phyloP scores from a whole-genome alignment of 2,888 invertebrate species.

The Polymixis lichenea region DNA sequence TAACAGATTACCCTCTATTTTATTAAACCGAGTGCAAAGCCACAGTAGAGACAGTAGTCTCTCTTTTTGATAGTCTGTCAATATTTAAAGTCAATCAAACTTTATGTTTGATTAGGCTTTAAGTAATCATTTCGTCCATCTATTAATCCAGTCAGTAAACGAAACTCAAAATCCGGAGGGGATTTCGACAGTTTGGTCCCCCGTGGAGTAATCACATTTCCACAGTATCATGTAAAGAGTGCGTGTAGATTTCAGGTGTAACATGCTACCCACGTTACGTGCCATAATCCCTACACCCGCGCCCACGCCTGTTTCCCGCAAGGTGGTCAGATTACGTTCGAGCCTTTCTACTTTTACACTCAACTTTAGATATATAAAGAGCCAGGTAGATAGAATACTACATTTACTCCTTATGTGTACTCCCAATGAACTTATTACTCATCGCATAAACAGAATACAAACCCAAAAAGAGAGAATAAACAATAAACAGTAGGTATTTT shows the following conservation, averaged over 20 bases:
- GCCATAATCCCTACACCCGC: not conserved
- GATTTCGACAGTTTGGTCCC: not conserved
- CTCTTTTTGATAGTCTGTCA: not conserved
- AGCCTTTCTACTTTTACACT: not conserved
- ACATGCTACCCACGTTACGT: constrained; percentile 4
- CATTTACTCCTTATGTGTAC: not conserved
- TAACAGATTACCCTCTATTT: not conserved
- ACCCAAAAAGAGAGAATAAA: not conserved
- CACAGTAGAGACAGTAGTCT: not conserved
- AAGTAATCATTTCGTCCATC: not conserved
- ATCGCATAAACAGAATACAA: not conserved
- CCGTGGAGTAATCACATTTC: not conserved
- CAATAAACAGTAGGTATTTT: not conserved
- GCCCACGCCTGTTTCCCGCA: not conserved
- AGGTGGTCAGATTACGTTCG: not conserved
- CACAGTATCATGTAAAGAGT: not conserved
- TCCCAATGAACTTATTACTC: not conserved
- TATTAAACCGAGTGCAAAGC: not conserved
- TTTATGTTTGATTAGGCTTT: not conserved
- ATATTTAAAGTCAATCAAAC: not conserved
- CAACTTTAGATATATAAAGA: not conserved
- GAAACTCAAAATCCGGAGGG: too few species aligned
- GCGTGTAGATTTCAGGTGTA: constrained; percentile 8
- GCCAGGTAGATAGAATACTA: not conserved
- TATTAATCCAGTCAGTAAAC: not conserved